Evolutionary conservation across 2,888 invertebrate species (phyloP), one percentile per base, ranked within the genome.

Genomic region (Eulithis testata): DNA sequence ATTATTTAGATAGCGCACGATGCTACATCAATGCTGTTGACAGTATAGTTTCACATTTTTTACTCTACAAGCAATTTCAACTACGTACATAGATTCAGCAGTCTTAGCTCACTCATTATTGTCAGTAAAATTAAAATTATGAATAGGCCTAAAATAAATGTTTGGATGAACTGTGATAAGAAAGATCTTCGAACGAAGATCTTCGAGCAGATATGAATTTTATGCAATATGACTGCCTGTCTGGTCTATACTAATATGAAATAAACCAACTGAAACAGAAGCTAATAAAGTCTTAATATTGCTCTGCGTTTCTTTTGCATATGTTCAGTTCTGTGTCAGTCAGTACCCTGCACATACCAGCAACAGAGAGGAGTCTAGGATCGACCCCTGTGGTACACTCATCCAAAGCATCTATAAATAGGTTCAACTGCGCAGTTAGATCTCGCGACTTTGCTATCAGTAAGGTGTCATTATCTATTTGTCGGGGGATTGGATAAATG

Each of bases 401-500:
- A 14, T 37, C 45, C 40, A 49, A 49, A 36, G 5, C 45, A 57
- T 47, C 45, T 49, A 49, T 3, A 37, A 12, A 44, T 43, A 59
- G 43, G 52, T 37, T 55, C 31, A 62, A 63, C 47, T 66, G 56
- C 66, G 81, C 60, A 81, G 76, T 75, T 66, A 49, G 63, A 62
- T 71, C 62, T 66, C 56, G 66, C 60, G 64, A 69, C 61, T 69
- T 62, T 37, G 43, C 60, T 65, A 57, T 63, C 60, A 60, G 63
- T 68, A 61, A 67, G 67, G 68, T 67, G 60, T 44, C 56, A 79
- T 81, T 76, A 82, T 80, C 74, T 71, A 75, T 71, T 77, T 77
- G 74, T 49, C 63, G 69, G 66, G 71, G 73, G 71, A 65, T 54
- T 61, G 65, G 55, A 45, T 70, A 40, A 0, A 68, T 73, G 75